Conservation (phyloP, 2,888 invertebrate genomes). For the Aromia moschata region DNA sequence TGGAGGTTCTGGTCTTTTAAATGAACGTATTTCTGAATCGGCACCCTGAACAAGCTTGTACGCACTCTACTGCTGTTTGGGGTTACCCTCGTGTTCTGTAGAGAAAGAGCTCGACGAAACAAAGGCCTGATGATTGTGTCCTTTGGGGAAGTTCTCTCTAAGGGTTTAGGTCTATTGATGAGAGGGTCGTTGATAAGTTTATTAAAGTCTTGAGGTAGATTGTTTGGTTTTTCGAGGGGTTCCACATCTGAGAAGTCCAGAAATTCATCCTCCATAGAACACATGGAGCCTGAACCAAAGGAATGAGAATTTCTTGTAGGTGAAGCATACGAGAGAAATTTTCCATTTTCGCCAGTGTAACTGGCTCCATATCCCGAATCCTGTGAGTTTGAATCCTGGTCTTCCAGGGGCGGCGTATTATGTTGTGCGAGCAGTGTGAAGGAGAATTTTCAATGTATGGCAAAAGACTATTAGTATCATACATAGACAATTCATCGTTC, state of each 20-base stretch:
- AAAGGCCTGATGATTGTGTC: constrained; percentile 57
- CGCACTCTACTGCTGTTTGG: constrained; percentile 62
- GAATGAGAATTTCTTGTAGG: constrained; percentile 53
- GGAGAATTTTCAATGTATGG: constrained; percentile 48
- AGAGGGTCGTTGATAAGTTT: constrained; percentile 68
- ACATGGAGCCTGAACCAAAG: constrained; percentile 67
- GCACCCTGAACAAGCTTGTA: constrained; percentile 64
- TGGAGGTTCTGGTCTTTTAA: constrained; percentile 77
- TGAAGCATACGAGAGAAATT: constrained; percentile 51
- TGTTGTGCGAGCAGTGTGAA: constrained; percentile 48
- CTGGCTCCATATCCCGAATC: constrained; percentile 68
- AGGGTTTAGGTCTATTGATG: constrained; percentile 37
- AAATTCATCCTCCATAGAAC: constrained; percentile 73
- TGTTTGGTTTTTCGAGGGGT: constrained; percentile 61
- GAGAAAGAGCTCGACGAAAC: constrained; percentile 65
- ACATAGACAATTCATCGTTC: constrained; percentile 58
- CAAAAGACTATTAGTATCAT: constrained; percentile 52
- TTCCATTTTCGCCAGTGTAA: constrained; percentile 52
- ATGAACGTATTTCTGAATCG: constrained; percentile 56
- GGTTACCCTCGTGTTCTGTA: constrained; percentile 57
- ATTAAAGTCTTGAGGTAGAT: constrained; percentile 68
- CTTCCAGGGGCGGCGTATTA: constrained; percentile 63
- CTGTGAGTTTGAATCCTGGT: constrained; percentile 68
- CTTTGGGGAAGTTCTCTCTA: constrained; percentile 60
- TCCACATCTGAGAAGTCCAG: constrained; percentile 72